Base-by-base conservation (phyloP, 2,113 vertebrate genomes). In the Eclectus roratus region DNA sequence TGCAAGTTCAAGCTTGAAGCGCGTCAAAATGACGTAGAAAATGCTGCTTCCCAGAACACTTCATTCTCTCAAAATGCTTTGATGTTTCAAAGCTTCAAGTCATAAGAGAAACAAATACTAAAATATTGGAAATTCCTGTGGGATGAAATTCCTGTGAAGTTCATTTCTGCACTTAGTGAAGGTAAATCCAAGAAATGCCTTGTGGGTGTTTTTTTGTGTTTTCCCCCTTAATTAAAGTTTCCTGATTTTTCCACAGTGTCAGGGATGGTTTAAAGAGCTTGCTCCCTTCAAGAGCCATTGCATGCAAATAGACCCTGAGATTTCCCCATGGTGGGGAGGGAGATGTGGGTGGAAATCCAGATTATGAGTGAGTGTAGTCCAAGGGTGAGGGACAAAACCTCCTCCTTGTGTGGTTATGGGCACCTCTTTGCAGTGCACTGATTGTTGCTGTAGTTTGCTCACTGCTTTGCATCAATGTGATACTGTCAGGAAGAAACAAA, bases 401-500 rank as follows among this genome's bases (percentile, higher is more conserved):
- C 21, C 76, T 90, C 27, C 65, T 72, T 41, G 49, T n/a, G 3
- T 58, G 65, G 60, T 44, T 74, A 41, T 0, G 6, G 72, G 72
- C 76, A 95, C 50, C 53, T 82, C 71, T 85, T 65, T 56, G 90
- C 55, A 80, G 85, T 68, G 18, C 2, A 1, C 50, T 86, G 76
- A 93, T 96, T 86, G 92, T 86, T 95, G 64, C 64, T 96, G 13
- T 68, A 4, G 3, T 71, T 85, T 76, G 60, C 80, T 79, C 11
- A 1, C 55, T 72, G 81, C 79, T 91, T 66, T 90, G 50, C 50
- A 84, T 95, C 88, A 96, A 90, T 86, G 52, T 85, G 85, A 90
- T 61, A 88, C 93, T 93, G 85, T 95, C 94, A 84, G 60, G 52
- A 96, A 86, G 88, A 90, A 95, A 97, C 88, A 96, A 96, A 93